Evolutionary conservation across 2,888 invertebrate species (phyloP).

Genomic region (Nephrotoma guestfalica): DNA sequence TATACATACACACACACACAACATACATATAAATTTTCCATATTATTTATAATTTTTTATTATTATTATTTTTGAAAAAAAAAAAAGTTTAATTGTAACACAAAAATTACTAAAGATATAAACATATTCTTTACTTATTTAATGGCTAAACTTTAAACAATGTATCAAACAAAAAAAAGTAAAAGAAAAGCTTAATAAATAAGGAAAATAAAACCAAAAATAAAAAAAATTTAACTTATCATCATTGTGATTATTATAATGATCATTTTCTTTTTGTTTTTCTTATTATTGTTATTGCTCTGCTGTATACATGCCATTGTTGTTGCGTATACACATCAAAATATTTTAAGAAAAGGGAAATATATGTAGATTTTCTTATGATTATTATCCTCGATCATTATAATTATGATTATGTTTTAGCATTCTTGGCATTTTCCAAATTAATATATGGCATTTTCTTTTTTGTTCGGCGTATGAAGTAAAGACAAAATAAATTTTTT

Average conservation of each 20-base stretch:
- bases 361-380: background rate
- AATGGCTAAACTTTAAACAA: conserved; percentile 4
- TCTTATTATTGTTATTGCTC: background rate
- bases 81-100: background rate
- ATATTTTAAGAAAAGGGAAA: background rate
- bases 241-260: background rate
- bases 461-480: background rate
- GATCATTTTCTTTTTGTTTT: background rate
- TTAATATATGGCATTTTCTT: background rate
- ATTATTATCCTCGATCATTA: background rate
- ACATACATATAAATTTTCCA: background rate
- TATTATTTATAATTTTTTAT: background rate
- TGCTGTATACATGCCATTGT: background rate
- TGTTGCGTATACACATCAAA: background rate
- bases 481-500: background rate
- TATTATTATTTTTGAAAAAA: background rate
- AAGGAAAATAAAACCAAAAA: background rate
- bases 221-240: background rate
- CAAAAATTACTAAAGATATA: background rate
- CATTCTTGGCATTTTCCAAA: background rate
- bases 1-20: background rate
- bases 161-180: conserved; percentile 2
- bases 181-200: background rate
- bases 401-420: background rate
- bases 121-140: background rate